Evolutionary conservation across 2,888 invertebrate genomes (phyloP).

Genomic region (Drosophila ochracea): DNA sequence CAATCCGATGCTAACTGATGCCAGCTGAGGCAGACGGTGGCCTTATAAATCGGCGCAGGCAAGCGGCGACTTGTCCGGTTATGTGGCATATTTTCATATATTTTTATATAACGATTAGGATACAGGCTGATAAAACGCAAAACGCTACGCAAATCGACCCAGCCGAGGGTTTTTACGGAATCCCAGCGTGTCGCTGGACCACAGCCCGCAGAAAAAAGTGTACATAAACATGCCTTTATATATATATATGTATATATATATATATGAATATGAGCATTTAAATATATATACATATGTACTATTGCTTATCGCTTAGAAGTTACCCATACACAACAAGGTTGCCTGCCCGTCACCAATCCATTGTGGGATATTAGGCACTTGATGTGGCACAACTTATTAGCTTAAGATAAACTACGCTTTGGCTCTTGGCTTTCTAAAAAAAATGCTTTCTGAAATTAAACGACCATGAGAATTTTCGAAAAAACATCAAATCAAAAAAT

Average conservation of each 20-base stretch:
- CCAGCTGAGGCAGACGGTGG: constrained; percentile 14
- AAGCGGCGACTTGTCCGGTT: constrained; percentile 18
- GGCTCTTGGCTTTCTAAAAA: neutral
- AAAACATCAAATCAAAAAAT: neutral
- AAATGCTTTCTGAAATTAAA: neutral
- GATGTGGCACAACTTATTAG: neutral
- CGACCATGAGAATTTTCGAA: neutral
- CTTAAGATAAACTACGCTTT: neutral
- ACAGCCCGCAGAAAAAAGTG: constrained; percentile 46
- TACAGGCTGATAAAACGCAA: constrained; percentile 46
- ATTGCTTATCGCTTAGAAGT: constrained; percentile 23
- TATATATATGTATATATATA: neutral
- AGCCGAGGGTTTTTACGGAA: constrained; percentile 30
- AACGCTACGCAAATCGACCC: constrained; percentile 12
- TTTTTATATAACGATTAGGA: constrained; percentile 42
- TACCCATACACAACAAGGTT: constrained; percentile 11
- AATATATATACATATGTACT: neutral
- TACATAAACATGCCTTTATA: neutral
- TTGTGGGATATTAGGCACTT: constrained; percentile 10
- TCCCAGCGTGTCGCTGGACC: constrained; percentile 20
- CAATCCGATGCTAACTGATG: constrained; percentile 48
- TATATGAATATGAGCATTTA: neutral
- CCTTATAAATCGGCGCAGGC: constrained; percentile 44
- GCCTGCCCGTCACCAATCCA: neutral
- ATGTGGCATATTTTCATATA: constrained; percentile 1